Evolutionary conservation across 1,140 invertebrate species (phyloP), one percentile per base, ranked within the genome.

Genomic region (Vanessa tameamea): DNA sequence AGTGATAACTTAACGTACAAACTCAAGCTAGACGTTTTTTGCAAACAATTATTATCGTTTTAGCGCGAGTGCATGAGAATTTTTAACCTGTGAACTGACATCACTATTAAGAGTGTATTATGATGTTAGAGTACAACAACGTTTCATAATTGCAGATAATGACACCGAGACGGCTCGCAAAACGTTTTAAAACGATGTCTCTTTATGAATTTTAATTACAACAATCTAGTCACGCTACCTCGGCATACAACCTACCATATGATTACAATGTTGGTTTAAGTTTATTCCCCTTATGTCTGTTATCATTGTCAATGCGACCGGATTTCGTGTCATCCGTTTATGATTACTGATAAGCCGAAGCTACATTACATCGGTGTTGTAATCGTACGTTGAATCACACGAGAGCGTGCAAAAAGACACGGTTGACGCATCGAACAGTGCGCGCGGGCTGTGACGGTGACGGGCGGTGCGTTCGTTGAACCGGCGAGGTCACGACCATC

Each of bases 401-500:
- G 71, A 65, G 64, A 70, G 66, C 75, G 69, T 72, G 73, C 76
- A 70, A 75, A 61, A 70, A 76, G 77, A 73, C 74, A 79, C 80
- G 75, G 79, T 77, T 85, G 86, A 82, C 80, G 84, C 81, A 80
- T 83, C 81, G 76, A 67, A 68, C 79, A 43, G 67, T 66, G 80
- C 67, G 78, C 77, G 81, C 71, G 65, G 26, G 73, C 82, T 79
- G 82, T 86, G 86, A 87, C 79, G 79, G 79, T 77, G 80, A 78
- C 81, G 81, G 70, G 79, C 73, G 72, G 79, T 75, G 72, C 86
- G 86, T 86, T 82, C 87, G 83, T 88, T 88, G 87, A 88, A 86
- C 87, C 83, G 81, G 55, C 83, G 87, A 86, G 87, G 87, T 87
- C 87, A 88, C 80, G 87, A 87, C 82, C 84, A 85, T 69, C 72